These are phyloP conservation scores for Talpa occidentalis DNA, from an alignment of 2,113 vertebrate species.

Conservation along the genomic window DNA sequence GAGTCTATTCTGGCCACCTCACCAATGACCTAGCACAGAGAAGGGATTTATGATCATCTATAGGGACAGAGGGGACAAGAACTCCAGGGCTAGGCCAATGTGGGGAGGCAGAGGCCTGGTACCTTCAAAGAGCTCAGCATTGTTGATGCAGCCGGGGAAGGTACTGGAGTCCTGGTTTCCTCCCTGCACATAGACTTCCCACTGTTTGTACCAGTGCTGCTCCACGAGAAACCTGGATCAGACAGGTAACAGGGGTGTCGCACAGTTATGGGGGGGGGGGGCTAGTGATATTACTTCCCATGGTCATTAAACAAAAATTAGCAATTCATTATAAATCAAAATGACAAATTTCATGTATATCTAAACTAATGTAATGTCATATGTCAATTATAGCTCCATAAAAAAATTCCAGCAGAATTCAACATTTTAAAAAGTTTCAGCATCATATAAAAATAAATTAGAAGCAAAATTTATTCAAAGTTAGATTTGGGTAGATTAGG, in stretches of 20 bases:
- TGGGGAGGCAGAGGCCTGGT: constrained; percentile 48
- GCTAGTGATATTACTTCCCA: not conserved
- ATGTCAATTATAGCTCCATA: not conserved
- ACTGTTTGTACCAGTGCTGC: constrained; percentile 89
- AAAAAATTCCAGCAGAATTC: not conserved
- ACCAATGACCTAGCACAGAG: constrained; percentile 10
- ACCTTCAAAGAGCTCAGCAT: constrained; percentile 90
- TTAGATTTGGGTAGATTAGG: not conserved
- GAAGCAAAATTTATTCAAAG: constrained; percentile 42
- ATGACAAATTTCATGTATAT: not conserved
- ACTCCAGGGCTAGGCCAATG: not conserved
- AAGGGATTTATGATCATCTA: not conserved
- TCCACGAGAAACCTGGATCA: constrained; percentile 90
- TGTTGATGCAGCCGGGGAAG: constrained; percentile 91
- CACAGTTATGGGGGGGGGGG: not conserved
- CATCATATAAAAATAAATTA: constrained; percentile 31
- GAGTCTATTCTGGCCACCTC: constrained; percentile 25
- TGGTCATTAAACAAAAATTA: not conserved
- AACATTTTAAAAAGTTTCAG: not conserved
- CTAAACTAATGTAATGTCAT: not conserved
- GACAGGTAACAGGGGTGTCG: constrained; percentile 22
- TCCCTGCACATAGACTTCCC: constrained; percentile 89
- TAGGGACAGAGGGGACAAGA: constrained; percentile 35
- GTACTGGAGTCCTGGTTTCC: constrained; percentile 88
- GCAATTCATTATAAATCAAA: not conserved